phyloP scores from a whole-genome alignment of 2,797 vertebrate genomes.

The Danio kyathit region DNA sequence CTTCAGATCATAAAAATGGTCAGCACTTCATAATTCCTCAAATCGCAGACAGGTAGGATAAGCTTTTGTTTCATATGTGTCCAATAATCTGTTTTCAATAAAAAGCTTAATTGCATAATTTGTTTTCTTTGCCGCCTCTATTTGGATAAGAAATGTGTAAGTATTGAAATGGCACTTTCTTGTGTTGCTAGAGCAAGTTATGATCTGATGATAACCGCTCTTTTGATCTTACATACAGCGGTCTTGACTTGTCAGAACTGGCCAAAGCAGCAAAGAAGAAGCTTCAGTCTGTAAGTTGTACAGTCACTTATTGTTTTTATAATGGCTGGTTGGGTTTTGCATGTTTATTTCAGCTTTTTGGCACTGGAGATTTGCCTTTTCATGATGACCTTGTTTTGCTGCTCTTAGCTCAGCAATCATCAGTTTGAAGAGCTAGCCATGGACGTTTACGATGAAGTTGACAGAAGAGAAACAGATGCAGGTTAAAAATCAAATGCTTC shows the following conservation, averaged over 20 bases:
- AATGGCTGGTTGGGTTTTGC: neutral
- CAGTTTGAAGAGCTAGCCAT: constrained; percentile 99
- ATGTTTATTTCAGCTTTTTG: neutral
- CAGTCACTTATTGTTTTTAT: neutral
- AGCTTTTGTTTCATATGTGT: neutral
- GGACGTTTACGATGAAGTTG: constrained; percentile 99
- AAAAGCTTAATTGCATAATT: constrained; percentile 28
- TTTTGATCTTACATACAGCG: constrained; percentile 76
- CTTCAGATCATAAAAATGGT: constrained; percentile 93
- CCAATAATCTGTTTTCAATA: neutral
- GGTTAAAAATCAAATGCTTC: constrained; percentile 72
- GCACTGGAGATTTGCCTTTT: neutral
- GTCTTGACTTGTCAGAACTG: constrained; percentile 95
- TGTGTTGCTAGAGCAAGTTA: neutral
- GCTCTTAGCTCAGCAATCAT: constrained; percentile 92
- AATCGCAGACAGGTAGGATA: constrained; percentile 96
- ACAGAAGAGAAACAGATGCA: constrained; percentile 97
- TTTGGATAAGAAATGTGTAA: constrained; percentile 83
- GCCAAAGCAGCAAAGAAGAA: constrained; percentile 99
- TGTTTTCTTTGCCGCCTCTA: constrained; percentile 68
- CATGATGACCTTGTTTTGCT: neutral
- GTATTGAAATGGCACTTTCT: constrained; percentile 63
- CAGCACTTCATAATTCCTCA: constrained; percentile 99
- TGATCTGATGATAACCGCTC: neutral
- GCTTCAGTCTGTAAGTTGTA: constrained; percentile 91